Evolutionary conservation across 2,113 vertebrate genomes (phyloP).

Genomic region (Paralichthys olivaceus): DNA sequence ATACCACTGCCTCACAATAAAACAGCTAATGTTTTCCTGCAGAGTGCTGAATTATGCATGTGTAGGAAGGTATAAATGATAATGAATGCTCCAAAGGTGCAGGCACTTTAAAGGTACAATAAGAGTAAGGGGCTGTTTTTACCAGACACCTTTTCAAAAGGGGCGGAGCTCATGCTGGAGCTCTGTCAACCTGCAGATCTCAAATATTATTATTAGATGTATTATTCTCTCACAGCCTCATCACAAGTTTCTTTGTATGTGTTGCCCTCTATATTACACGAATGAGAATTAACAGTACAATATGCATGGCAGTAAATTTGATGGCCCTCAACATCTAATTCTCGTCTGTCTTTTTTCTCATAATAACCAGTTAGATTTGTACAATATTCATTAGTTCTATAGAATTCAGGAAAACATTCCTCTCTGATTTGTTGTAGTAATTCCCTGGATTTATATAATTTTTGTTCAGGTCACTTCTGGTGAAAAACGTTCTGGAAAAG

Average conservation of each 20-base stretch:
- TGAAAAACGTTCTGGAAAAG: background rate
- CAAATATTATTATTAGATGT: conserved; percentile 1
- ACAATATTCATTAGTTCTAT: background rate
- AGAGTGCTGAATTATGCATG: conserved; percentile 62
- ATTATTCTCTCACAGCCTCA: conserved; percentile 15
- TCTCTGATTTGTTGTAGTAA: conserved; percentile 17
- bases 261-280: conserved; percentile 10
- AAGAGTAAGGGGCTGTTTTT: background rate
- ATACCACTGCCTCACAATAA: background rate
- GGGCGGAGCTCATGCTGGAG: background rate
- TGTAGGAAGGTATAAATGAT: conserved; percentile 41
- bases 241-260: conserved; percentile 16
- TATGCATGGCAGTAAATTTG: conserved; percentile 1
- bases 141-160: too few relatives aligned
- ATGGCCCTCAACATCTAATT: conserved; percentile 29
- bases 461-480: background rate
- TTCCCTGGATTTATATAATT: conserved; percentile 14
- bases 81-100: conserved; percentile 33
- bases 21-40: conserved; percentile 34
- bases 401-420: background rate
- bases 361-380: background rate
- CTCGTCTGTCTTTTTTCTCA: conserved; percentile 21
- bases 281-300: background rate
- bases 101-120: conserved; percentile 25
- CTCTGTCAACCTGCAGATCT: conserved; percentile 11